A percentile compares a stretch with the other conserved stretches of the same genome.
Conservation (phyloP, 2,888 invertebrate species). For the Apamea epomidion region DNA sequence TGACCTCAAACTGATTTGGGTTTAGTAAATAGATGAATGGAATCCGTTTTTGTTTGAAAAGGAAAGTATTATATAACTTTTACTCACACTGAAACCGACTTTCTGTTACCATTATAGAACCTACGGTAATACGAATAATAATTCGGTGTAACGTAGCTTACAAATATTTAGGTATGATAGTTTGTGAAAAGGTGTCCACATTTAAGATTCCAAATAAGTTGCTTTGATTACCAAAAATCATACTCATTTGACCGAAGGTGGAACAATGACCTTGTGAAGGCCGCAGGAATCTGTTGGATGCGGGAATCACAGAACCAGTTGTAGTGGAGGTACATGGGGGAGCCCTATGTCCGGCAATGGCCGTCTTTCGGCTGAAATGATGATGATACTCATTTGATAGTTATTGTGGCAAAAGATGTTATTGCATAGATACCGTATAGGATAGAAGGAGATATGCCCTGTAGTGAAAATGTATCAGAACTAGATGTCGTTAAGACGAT, state of each 20-base stretch:
- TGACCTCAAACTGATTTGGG: constrained; percentile 9
- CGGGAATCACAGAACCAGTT: not conserved
- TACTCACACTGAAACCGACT: not conserved
- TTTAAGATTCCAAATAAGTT: not conserved
- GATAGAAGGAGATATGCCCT: too few relatives aligned
- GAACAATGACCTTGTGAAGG: not conserved
- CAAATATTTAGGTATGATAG: not conserved
- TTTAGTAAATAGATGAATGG: not conserved
- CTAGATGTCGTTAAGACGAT: too few relatives aligned
- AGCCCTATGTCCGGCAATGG: too few relatives aligned
- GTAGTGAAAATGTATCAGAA: too few relatives aligned
- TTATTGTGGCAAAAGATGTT: not conserved
- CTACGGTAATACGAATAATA: not conserved
- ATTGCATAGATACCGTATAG: too few relatives aligned
- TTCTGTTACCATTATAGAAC: not conserved
- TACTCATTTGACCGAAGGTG: not conserved
- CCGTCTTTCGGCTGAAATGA: too few relatives aligned
- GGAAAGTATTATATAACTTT: not conserved
- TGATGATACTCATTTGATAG: not conserved
- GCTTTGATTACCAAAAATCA: not conserved
- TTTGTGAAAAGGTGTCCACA: not conserved
- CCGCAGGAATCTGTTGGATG: not conserved
- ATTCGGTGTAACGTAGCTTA: not conserved
- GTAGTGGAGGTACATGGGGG: not conserved
- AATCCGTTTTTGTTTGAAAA: not conserved